These are phyloP conservation scores for Antheraea pernyi DNA, from an alignment of 1,140 invertebrate species.

Conservation along the genomic window DNA sequence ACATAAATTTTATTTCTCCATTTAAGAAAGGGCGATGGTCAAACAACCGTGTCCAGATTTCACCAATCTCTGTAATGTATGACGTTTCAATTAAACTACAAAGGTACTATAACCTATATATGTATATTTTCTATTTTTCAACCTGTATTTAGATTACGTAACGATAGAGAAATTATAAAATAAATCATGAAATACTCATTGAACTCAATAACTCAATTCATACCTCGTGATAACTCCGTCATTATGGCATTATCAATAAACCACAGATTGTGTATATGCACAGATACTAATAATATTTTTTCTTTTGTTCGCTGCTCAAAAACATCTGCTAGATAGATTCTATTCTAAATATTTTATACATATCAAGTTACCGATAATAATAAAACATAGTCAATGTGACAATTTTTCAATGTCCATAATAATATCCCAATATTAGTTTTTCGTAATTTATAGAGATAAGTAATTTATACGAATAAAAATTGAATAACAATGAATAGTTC, in stretches of 20 bases:
- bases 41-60: conserved; percentile 90
- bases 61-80: conserved; percentile 84
- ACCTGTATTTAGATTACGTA: background rate
- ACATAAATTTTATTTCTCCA: conserved; percentile 90
- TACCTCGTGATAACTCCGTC: conserved; percentile 74
- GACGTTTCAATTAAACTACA: conserved; percentile 1
- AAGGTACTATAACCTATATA: background rate
- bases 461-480: no score
- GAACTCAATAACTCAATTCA: conserved; percentile 16
- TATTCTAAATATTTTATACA: no score
- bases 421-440: no score
- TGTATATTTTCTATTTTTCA: background rate
- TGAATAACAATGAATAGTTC: no score
- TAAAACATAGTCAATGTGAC: no score
- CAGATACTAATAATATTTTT: no score
- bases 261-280: background rate
- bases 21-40: conserved; percentile 91
- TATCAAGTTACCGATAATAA: no score
- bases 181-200: background rate
- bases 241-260: conserved; percentile 32
- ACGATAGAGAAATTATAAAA: background rate
- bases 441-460: no score
- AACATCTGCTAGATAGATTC: no score
- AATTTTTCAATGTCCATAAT: no score
- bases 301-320: no score